phyloP scores from a whole-genome alignment of 2,888 invertebrate species.

The Drosophila quinaria region DNA sequence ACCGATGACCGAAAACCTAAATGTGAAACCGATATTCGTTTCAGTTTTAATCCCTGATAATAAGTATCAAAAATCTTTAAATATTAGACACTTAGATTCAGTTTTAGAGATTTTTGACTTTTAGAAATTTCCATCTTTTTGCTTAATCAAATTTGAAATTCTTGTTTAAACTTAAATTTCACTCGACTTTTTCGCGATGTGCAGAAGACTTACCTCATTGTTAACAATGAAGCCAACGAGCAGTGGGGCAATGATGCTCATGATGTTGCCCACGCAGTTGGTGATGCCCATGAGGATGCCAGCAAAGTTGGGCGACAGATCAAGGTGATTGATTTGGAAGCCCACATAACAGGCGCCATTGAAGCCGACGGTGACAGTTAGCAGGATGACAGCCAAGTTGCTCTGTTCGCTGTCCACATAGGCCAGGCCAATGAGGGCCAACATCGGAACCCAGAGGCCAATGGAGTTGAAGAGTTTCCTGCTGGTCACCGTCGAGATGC shows the following conservation, averaged over 20 bases:
- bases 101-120: too few species aligned
- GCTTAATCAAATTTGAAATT: background rate
- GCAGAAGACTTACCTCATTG: slow-evolving; percentile 87
- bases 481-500: slow-evolving; percentile 80
- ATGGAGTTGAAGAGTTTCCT: slow-evolving; percentile 87
- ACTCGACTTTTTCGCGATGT: background rate
- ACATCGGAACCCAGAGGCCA: slow-evolving; percentile 90
- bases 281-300: slow-evolving; percentile 94
- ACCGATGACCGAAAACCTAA: too few species aligned
- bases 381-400: slow-evolving; percentile 88
- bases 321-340: slow-evolving; percentile 93
- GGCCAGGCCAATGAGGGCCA: slow-evolving; percentile 89
- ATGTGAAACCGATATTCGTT: too few species aligned
- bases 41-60: too few species aligned
- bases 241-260: slow-evolving; percentile 92
- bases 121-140: too few species aligned
- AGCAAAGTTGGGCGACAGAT: slow-evolving; percentile 93
- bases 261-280: slow-evolving; percentile 91
- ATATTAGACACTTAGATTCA: too few species aligned
- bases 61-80: too few species aligned
- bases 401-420: slow-evolving; percentile 85
- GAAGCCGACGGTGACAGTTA: slow-evolving; percentile 91
- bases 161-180: background rate
- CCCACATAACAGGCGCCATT: slow-evolving; percentile 92
- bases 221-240: slow-evolving; percentile 90